phyloP scores from a whole-genome alignment of 1,140 invertebrate genomes.

The Heliconius hermathena region DNA sequence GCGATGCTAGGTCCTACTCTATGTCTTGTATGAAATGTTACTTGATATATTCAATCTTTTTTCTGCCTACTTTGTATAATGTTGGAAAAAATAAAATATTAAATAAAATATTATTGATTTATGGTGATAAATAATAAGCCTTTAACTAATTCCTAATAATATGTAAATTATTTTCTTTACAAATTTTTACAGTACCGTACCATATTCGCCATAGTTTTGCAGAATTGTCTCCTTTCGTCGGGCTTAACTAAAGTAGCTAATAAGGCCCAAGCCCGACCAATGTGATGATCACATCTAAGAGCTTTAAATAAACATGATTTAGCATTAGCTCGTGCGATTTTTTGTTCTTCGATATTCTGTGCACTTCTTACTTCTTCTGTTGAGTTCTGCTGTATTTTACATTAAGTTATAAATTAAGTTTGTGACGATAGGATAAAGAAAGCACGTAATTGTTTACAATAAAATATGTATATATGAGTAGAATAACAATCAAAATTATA shows the following conservation, averaged over 20 bases:
- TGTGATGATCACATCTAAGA: constrained; percentile 57
- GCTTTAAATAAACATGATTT: constrained; percentile 57
- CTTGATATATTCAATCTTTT: no score
- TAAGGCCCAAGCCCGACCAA: constrained; percentile 62
- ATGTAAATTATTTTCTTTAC: no score
- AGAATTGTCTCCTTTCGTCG: constrained; percentile 53
- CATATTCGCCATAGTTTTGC: constrained; percentile 57
- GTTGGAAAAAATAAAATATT: no score
- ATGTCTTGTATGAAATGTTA: no score
- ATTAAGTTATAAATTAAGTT: background rate
- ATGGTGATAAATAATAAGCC: no score
- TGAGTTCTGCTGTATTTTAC: constrained; percentile 27
- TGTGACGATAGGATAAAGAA: no score
- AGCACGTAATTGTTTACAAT: background rate
- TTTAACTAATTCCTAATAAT: no score
- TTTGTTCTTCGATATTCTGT: constrained; percentile 38
- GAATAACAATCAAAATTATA: no score
- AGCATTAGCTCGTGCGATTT: constrained; percentile 42
- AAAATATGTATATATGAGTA: no score
- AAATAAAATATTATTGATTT: no score
- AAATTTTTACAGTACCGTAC: constrained; percentile 37
- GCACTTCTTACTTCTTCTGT: constrained; percentile 36
- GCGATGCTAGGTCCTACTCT: no score
- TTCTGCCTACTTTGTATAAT: no score
- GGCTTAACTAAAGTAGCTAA: constrained; percentile 56